Base-by-base conservation (phyloP, 2,113 vertebrate genomes). In the Helogale parvula region DNA sequence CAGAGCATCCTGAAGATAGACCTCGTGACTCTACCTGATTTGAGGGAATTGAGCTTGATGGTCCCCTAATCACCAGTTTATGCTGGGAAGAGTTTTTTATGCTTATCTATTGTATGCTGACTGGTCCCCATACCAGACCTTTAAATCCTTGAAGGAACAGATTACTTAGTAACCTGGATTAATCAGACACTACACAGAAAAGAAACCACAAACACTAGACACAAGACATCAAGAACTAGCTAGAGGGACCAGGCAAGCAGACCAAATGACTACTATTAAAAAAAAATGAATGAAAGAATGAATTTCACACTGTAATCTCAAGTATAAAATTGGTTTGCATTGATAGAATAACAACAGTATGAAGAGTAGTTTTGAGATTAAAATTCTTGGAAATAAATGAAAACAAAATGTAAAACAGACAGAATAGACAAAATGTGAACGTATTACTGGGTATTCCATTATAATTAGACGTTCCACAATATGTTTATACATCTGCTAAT, bases 311-410 rank as follows among this genome's bases (percentile, higher is more conserved):
- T 81, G 25, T 81, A 68, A 90, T 15, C 5, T 90, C 45, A 83
- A 79, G 35, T 83, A 21, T 96, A 65, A 88, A 57, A 50, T 45
- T 50, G 52, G 29, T 8, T 76, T 93, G 38, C 63, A 19, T 77
- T 74, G 7, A 77, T 41, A 63, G 45, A 81, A 77, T 85, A 79
- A 66, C 54, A 96, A 69, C 14, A 83, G 2, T 79, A 31, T 35
- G 45, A 97, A 92, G 57, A 90, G 15, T 82, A 90, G 90, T 87
- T 94, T 93, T 93, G 80, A 76, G 65, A 84, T 93, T 91, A 57
- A 90, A 85, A 77, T 54, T 79, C 72, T 81, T 69, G 4, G 25
- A 96, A 93, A 15, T 76, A 91, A 71, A 74, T 80, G 7, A 82
- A 85, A 72, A 92, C 23, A 92, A 80, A 71, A 83, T 54, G 60